Percentiles rank a stretch among this genome's conserved stretches.
Evolutionary conservation across 2,888 invertebrate species (phyloP).

Genomic region (Idaea dimidiata): DNA sequence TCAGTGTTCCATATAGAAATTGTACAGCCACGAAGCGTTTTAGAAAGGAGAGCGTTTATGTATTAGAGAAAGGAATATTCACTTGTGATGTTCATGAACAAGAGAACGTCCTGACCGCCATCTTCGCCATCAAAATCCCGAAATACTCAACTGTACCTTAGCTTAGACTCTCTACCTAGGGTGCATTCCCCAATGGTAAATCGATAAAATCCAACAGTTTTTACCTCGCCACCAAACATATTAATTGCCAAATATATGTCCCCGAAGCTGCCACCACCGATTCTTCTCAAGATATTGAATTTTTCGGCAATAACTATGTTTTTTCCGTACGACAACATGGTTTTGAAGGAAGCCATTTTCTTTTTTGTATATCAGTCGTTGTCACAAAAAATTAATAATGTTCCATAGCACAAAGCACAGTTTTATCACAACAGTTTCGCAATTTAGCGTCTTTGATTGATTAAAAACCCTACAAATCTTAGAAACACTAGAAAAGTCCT

Average conservation of each 20-base stretch:
- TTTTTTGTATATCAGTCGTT: constrained; percentile 72
- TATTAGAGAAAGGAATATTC: constrained; percentile 16
- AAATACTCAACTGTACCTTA: constrained; percentile 55
- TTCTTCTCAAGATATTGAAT: constrained; percentile 97
- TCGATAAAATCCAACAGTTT: constrained; percentile 35
- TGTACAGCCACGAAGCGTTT: constrained; percentile 5
- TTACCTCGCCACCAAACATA: constrained; percentile 93
- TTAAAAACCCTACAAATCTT: constrained; percentile 56
- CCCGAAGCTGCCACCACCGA: constrained; percentile 99
- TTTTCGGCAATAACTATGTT: constrained; percentile 87
- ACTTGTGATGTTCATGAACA: constrained; percentile 19
- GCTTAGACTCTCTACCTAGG: constrained; percentile 41
- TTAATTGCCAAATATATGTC: constrained; percentile 98
- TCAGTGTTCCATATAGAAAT: constrained; percentile 21
- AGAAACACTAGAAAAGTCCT: constrained; percentile 60
- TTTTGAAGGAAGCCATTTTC: constrained; percentile 76
- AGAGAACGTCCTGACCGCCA: constrained; percentile 65
- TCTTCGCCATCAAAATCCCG: constrained; percentile 60
- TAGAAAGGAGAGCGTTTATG: constrained; percentile 9
- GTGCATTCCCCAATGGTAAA: constrained; percentile 33
- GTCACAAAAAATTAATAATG: constrained; percentile 61
- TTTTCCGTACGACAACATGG: constrained; percentile 70
- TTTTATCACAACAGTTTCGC: constrained; percentile 57
- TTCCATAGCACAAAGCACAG: constrained; percentile 63
- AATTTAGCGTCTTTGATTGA: constrained; percentile 54